Percentiles rank a stretch among this genome's conserved stretches.
These are phyloP conservation scores for Enteromius anoplus DNA, from an alignment of 2,797 vertebrate genomes.

Conservation along the genomic window DNA sequence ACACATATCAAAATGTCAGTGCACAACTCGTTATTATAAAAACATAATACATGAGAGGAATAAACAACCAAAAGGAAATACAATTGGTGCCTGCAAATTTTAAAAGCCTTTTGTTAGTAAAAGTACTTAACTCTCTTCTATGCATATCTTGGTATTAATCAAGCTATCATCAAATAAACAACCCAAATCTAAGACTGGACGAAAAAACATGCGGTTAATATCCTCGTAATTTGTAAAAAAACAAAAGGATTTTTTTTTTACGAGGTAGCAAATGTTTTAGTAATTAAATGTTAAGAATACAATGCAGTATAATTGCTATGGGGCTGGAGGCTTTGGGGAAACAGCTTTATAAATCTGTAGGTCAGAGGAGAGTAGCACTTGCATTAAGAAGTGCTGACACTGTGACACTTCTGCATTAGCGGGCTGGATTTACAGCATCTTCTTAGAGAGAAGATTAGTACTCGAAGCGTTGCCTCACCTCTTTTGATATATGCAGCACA, in stretches of 20 bases:
- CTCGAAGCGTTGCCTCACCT: conserved; percentile 50
- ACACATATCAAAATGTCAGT: not conserved
- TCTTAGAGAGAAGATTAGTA: conserved; percentile 62
- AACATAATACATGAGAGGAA: not conserved
- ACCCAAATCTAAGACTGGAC: not conserved
- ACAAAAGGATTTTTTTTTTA: too few species aligned
- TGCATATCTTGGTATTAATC: not conserved
- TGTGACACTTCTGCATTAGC: conserved; percentile 69
- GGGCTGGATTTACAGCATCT: conserved; percentile 69
- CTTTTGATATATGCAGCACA: conserved; percentile 21
- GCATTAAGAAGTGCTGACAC: conserved; percentile 76
- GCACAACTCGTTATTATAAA: not conserved
- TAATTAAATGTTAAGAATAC: not conserved
- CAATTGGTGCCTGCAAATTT: not conserved
- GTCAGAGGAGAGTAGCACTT: conserved; percentile 66
- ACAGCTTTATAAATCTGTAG: conserved; percentile 63
- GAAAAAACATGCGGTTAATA: not conserved
- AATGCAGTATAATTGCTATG: not conserved
- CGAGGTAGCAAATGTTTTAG: not conserved
- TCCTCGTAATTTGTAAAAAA: not conserved
- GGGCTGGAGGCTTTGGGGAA: conserved; percentile 21
- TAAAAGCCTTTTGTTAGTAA: not conserved
- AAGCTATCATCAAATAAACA: not conserved
- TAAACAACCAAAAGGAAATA: not conserved
- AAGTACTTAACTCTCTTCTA: not conserved